Evolutionary conservation across 64 coral and sea anemone genomes (phyloP).

Genomic region (Porites lutea): DNA sequence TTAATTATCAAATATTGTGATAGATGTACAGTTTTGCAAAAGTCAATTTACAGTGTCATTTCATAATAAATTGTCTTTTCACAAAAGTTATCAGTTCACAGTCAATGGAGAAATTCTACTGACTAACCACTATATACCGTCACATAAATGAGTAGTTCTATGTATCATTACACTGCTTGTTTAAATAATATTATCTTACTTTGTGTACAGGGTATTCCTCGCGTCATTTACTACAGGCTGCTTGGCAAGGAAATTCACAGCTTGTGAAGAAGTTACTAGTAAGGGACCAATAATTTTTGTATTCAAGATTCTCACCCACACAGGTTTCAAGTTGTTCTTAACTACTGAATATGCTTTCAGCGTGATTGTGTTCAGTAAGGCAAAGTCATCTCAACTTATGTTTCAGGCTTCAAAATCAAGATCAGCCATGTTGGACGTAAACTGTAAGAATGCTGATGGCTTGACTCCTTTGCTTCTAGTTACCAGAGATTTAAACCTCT

Average conservation of each 20-base stretch:
- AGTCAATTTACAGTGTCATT: too few species aligned
- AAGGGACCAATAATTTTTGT: conserved; percentile 2
- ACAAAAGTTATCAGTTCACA: too few species aligned
- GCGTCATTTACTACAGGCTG: conserved; percentile 88
- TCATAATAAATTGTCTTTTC: too few species aligned
- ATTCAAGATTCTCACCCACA: too few species aligned
- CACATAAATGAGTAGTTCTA: too few species aligned
- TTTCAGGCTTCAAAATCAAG: conserved; percentile 47
- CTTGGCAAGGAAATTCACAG: conserved; percentile 95
- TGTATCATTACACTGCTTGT: too few species aligned
- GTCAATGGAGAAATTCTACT: too few species aligned
- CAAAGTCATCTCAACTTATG: neutral
- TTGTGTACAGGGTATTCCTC: conserved; percentile 61
- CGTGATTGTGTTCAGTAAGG: neutral
- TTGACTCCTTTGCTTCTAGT: conserved; percentile 90
- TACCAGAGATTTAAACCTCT: conserved; percentile 91
- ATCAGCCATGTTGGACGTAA: conserved; percentile 72
- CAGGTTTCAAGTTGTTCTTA: too few species aligned
- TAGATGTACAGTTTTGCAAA: too few species aligned
- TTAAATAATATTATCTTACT: neutral
- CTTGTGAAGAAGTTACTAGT: conserved; percentile 86
- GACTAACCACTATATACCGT: too few species aligned
- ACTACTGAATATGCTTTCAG: too few species aligned
- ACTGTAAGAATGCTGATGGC: conserved; percentile 95
- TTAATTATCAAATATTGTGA: too few species aligned